Conservation (phyloP, 2,888 invertebrate species). For the Pandemis cinnamomeana region DNA sequence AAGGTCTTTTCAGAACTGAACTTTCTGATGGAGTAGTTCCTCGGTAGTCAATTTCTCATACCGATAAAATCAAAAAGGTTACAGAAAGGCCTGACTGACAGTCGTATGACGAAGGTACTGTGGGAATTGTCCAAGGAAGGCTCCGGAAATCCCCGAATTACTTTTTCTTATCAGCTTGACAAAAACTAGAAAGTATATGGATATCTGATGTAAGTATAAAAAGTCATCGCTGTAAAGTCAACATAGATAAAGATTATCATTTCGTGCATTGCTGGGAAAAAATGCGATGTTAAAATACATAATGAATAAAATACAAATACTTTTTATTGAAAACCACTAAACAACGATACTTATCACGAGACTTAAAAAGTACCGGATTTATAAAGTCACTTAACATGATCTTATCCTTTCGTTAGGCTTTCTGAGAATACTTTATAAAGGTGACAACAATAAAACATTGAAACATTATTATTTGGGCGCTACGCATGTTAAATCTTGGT, state of each 20-base stretch:
- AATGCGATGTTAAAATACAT: too few species aligned
- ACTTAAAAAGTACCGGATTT: too few species aligned
- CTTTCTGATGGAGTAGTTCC: conserved; percentile 34
- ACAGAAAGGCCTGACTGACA: conserved; percentile 56
- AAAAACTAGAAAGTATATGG: conserved; percentile 1
- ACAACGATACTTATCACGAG: too few species aligned
- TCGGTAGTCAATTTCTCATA: conserved; percentile 46
- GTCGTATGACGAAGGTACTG: conserved; percentile 53
- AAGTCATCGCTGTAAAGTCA: not conserved
- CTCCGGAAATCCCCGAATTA: conserved; percentile 16
- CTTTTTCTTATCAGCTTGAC: conserved; percentile 11
- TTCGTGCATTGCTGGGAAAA: too few species aligned
- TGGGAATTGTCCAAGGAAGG: conserved; percentile 12
- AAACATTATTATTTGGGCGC: too few species aligned
- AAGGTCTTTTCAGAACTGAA: not conserved
- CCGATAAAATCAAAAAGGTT: conserved; percentile 55
- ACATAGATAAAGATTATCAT: not conserved
- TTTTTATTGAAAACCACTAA: too few species aligned
- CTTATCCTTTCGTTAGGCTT: too few species aligned
- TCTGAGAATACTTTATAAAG: too few species aligned
- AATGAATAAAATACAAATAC: too few species aligned
- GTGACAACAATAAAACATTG: not conserved
- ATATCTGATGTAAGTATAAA: not conserved
- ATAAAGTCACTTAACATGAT: too few species aligned
- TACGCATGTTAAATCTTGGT: too few species aligned